These are phyloP conservation scores for Eupithecia inturbata DNA, from an alignment of 2,888 invertebrate genomes.

Conservation along the genomic window DNA sequence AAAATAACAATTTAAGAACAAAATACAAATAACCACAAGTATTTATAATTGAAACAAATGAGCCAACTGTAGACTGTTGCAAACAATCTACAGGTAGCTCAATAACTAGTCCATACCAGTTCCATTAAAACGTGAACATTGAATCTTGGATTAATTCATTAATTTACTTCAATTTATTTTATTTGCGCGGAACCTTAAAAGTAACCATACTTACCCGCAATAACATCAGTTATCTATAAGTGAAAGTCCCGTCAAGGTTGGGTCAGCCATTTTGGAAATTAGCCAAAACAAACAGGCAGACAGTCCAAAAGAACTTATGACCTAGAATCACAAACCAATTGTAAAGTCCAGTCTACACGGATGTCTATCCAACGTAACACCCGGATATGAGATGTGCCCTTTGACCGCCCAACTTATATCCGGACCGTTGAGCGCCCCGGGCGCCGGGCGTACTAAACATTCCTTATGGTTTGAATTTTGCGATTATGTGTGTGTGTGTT, in stretches of 20 bases:
- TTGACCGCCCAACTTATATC: constrained; percentile 53
- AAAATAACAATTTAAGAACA: too few species aligned
- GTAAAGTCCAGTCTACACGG: constrained; percentile 6
- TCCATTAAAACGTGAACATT: background rate
- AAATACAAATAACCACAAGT: too few species aligned
- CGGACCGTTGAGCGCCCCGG: constrained; percentile 36
- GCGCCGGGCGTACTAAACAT: constrained; percentile 9
- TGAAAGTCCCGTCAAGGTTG: background rate
- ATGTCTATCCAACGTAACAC: constrained; percentile 37
- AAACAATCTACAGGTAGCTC: too few species aligned
- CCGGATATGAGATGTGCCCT: constrained; percentile 53
- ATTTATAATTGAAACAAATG: too few species aligned
- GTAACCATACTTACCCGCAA: too few species aligned
- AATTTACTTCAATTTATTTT: too few species aligned
- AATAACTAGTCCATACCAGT: too few species aligned
- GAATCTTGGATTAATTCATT: too few species aligned
- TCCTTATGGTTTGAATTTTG: background rate
- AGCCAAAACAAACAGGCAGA: background rate
- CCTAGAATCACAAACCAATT: background rate
- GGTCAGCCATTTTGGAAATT: background rate
- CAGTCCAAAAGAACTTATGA: background rate
- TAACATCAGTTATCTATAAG: too few species aligned
- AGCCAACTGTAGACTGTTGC: too few species aligned
- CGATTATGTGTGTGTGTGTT: background rate
- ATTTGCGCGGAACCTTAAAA: too few species aligned